A percentile compares a stretch with the other conserved stretches of the same genome.
Conservation (phyloP, 2,888 invertebrate genomes). For the Molanna angustata region DNA sequence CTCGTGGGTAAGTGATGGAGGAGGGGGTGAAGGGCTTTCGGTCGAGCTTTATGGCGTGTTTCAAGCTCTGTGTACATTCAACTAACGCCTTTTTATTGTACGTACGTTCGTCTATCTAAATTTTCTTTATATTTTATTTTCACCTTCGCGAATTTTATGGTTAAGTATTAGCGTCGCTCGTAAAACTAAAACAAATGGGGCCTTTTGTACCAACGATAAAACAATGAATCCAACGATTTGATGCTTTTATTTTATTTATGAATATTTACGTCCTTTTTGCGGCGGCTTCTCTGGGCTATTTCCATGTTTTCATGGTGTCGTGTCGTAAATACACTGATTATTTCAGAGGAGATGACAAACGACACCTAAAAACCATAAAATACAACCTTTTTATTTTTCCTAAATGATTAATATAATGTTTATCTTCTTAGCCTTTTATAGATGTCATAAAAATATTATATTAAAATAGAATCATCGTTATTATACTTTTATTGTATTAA, state of each 20-base stretch:
- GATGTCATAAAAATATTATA: no score
- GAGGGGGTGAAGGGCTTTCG: slow-evolving; percentile 12
- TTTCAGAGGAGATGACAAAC: no score
- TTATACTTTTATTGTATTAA: no score
- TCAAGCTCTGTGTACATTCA: background rate
- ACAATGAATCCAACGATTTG: slow-evolving; percentile 8
- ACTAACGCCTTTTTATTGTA: slow-evolving; percentile 6
- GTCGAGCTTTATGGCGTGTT: slow-evolving; percentile 14
- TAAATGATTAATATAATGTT: no score
- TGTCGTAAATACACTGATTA: no score
- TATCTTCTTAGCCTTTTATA: no score
- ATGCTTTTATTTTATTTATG: slow-evolving; percentile 14
- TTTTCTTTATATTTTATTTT: slow-evolving; percentile 9
- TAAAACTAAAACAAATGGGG: slow-evolving; percentile 11
- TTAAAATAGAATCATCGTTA: no score
- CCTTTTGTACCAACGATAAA: slow-evolving; percentile 11
- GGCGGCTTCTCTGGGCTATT: no score
- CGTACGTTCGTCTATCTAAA: slow-evolving; percentile 6
- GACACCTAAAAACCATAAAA: no score
- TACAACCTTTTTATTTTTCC: no score
- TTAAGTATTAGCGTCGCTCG: slow-evolving; percentile 9
- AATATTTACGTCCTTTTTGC: slow-evolving; percentile 10
- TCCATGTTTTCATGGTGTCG: no score
- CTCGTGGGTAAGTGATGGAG: background rate
- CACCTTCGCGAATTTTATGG: slow-evolving; percentile 14